Evolutionary conservation across 2,888 invertebrate species (phyloP), one percentile per base, ranked within the genome.

Genomic region (Dolomedes plantarius): DNA sequence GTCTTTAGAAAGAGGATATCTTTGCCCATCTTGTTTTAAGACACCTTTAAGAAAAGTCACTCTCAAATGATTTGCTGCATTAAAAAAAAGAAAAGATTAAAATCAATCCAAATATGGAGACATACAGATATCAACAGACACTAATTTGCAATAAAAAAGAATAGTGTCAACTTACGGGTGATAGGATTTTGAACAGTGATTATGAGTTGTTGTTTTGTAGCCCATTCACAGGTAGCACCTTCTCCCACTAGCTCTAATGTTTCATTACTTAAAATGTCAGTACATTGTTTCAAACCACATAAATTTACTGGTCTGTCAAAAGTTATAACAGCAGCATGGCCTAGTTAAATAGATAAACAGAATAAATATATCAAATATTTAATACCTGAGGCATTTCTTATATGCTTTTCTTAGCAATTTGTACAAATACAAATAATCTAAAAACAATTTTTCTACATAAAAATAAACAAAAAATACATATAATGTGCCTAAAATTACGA

Each of bases 141-240:
- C 13, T 65, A 31, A 65, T 1, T 11, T 31, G n/a, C 50, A 39
- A 3, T 7, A 65, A 13, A 27, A 31, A 41, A 1, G 62, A 28
- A n/a, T n/a, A n/a, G n/a, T n/a, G 6, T 16, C 19, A 19, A 46
- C 56, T 76, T 78, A 88, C 88, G 75, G 65, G 50, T 73, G 11
- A 89, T 88, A 16, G 86, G 86, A 79, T 86, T 85, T 36, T 80
- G 77, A 28, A 88, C 79, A 68, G 77, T 80, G 9, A 89, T 88
- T n/a, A 89, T 87, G 19, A 89, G 68, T 23, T 90, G 90, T 11
- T 86, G 86, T 76, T 89, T 89, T 29, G 89, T 89, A 6, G 89
- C 89, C 90, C 90, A 90, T n/a, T 86, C 64, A 78, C 90, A 90
- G 19, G 29, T 80, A 19, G 81, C 83, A 68, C 87, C 82, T 62